Percentiles rank a stretch among this genome's conserved stretches.
Conservation (phyloP, 2,888 invertebrate genomes). For the Saturnia japonica region DNA sequence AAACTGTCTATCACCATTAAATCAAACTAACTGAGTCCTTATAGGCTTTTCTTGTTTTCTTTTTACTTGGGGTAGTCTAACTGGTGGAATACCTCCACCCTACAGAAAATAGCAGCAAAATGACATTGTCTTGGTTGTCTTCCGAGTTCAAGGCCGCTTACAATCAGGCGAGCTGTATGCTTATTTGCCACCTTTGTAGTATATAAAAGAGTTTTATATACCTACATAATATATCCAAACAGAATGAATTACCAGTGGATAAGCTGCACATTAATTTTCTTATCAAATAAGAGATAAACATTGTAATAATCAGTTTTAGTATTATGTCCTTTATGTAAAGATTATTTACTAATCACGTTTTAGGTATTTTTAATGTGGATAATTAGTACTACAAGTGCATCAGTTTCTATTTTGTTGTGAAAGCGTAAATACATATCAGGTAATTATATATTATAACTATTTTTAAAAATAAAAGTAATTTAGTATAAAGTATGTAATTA, state of each 20-base stretch:
- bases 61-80: no score
- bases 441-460: conserved; percentile 21
- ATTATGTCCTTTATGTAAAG: conserved; percentile 6
- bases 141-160: no score
- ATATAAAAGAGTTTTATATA: not conserved
- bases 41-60: no score
- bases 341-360: conserved; percentile 29
- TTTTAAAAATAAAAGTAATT: no score
- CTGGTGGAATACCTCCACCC: no score
- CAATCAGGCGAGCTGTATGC: no score
- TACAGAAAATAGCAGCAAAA: no score
- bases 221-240: not conserved
- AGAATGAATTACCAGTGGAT: not conserved
- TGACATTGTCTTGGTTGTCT: no score
- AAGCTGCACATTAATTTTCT: not conserved
- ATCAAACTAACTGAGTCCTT: no score
- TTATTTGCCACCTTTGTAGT: no score
- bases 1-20: no score
- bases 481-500: no score
- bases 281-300: conserved; percentile 9
- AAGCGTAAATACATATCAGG: conserved; percentile 39
- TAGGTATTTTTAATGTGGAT: conserved; percentile 20
- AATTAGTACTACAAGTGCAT: conserved; percentile 22
- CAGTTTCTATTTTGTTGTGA: conserved; percentile 35
- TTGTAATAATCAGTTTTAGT: conserved; percentile 8